A percentile compares a stretch with the other conserved stretches of the same genome.
These are phyloP conservation scores for Stichodactyla helianthus DNA, from an alignment of 64 coral and sea anemone genomes.

Conservation along the genomic window DNA sequence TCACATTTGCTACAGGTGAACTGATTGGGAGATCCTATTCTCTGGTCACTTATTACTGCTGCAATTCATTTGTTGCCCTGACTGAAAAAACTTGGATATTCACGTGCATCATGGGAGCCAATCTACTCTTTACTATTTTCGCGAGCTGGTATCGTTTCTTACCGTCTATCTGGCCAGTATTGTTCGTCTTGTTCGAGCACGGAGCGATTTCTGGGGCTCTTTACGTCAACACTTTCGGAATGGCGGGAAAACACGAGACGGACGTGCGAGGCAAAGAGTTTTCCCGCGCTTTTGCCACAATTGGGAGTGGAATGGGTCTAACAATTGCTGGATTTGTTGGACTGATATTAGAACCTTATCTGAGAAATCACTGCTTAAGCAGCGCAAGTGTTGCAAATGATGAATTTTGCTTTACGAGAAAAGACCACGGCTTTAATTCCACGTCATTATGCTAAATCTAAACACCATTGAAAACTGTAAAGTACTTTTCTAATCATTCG, in stretches of 20 bases:
- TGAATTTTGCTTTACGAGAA: constrained; percentile 68
- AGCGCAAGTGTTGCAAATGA: constrained; percentile 23
- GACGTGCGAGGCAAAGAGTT: constrained; percentile 42
- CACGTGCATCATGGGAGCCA: constrained; percentile 20
- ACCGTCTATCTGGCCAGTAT: constrained; percentile 22
- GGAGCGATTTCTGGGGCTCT: constrained; percentile 46
- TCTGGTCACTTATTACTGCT: constrained; percentile 21
- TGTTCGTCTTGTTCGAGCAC: constrained; percentile 36
- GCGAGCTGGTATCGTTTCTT: constrained; percentile 86
- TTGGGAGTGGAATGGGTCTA: constrained; percentile 30
- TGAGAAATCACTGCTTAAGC: constrained; percentile 53
- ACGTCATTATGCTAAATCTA: neutral
- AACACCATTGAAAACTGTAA: no score
- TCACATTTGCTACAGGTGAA: constrained; percentile 39
- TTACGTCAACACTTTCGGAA: constrained; percentile 57
- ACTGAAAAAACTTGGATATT: constrained; percentile 55
- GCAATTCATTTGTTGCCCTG: constrained; percentile 22
- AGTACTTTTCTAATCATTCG: no score
- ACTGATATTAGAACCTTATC: constrained; percentile 43
- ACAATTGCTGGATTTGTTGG: constrained; percentile 50
- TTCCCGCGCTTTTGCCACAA: constrained; percentile 48
- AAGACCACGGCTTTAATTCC: neutral
- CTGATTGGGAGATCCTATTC: constrained; percentile 60
- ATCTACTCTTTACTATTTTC: constrained; percentile 52
- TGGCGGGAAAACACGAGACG: constrained; percentile 47